phyloP scores from a whole-genome alignment of 2,888 invertebrate genomes.

The Andrena praecox region DNA sequence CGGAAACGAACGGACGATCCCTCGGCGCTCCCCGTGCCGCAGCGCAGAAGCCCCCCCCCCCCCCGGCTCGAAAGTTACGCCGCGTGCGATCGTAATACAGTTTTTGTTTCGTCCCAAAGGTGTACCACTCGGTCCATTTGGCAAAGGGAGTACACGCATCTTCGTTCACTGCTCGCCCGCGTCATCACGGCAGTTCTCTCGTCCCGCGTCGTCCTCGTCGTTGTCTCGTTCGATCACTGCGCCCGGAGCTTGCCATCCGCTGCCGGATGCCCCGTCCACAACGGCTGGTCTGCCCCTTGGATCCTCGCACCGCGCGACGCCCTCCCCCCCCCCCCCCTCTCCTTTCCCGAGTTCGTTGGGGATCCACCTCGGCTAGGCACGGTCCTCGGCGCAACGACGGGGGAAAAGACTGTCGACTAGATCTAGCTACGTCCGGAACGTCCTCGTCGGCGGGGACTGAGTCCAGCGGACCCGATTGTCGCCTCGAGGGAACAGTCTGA shows the following conservation, averaged over 20 bases:
- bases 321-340: not conserved
- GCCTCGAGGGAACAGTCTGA: not conserved
- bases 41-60: slow-evolving; percentile 20
- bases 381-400: slow-evolving; percentile 3
- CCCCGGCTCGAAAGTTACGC: slow-evolving; percentile 52
- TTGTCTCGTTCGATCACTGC: not conserved
- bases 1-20: not conserved
- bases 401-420: not conserved
- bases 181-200: slow-evolving; percentile 5
- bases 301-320: not conserved
- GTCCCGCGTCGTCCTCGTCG: not conserved
- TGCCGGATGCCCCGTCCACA: not conserved
- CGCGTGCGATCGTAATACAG: slow-evolving; percentile 41
- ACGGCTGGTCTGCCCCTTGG: not conserved
- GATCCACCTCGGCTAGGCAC: not conserved
- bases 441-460: too few relatives aligned
- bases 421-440: too few relatives aligned
- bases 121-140: slow-evolving; percentile 53
- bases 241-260: not conserved
- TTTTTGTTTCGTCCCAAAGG: slow-evolving; percentile 30
- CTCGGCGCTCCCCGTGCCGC: not conserved
- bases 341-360: not conserved
- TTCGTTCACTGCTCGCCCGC: slow-evolving; percentile 35
- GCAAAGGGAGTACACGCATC: slow-evolving; percentile 43
- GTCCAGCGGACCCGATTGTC: not conserved